A percentile compares a stretch with the other conserved stretches of the same genome.
These are phyloP conservation scores for Gallinago jamesoni DNA, from an alignment of 2,113 vertebrate genomes.

Conservation along the genomic window DNA sequence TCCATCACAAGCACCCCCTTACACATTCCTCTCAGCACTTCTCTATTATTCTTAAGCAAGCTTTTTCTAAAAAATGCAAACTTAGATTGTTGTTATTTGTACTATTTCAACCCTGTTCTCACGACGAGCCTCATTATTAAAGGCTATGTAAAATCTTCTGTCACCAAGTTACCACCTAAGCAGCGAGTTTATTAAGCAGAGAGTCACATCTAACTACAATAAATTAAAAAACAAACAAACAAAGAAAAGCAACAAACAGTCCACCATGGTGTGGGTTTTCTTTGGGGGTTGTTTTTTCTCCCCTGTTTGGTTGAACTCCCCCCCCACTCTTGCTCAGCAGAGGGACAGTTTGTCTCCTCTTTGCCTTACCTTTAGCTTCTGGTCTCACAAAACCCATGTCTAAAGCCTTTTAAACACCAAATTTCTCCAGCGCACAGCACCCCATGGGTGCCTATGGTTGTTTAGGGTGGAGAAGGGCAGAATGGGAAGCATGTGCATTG, in stretches of 20 bases:
- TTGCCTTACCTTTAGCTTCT: not conserved
- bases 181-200: not conserved
- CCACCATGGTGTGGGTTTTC: too few relatives aligned
- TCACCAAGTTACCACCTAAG: not conserved
- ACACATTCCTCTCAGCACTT: not conserved
- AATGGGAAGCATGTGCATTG: not conserved
- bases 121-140: not conserved
- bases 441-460: fast-evolving
- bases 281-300: too few relatives aligned
- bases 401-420: not conserved
- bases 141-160: not conserved
- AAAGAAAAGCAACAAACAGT: not conserved
- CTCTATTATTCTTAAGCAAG: not conserved
- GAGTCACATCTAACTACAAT: not conserved
- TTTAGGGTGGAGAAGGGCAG: not conserved
- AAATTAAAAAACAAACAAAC: not conserved
- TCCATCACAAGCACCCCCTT: not conserved
- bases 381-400: not conserved
- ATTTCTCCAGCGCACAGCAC: not conserved
- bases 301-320: not conserved
- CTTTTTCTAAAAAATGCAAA: not conserved
- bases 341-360: not conserved
- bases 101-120: not conserved
- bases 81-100: not conserved
- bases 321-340: not conserved